Evolutionary conservation across 2,113 vertebrate genomes (phyloP).

Genomic region (Actenoides lindsayi): DNA sequence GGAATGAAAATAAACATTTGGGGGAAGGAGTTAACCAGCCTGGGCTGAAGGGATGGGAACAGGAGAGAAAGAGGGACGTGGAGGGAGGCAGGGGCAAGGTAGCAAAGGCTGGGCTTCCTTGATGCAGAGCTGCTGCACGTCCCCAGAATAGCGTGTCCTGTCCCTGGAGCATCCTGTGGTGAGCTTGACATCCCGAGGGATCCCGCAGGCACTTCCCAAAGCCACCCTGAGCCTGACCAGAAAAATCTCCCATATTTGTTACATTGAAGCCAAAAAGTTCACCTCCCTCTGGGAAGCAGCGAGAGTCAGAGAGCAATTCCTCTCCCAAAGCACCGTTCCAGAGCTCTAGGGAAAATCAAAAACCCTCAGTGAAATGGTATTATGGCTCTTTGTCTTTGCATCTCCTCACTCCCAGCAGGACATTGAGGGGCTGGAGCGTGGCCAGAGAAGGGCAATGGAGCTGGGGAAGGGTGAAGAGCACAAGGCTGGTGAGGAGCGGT

Average conservation of each 20-base stretch:
- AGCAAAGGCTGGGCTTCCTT: neutral
- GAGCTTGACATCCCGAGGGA: fast-evolving
- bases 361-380: neutral
- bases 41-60: neutral
- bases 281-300: neutral
- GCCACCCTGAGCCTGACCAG: neutral
- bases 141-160: neutral
- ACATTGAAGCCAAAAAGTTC: neutral
- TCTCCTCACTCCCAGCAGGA: neutral
- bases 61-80: neutral
- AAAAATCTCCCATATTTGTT: neutral
- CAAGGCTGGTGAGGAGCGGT: neutral
- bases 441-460: neutral
- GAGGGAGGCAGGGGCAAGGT: neutral
- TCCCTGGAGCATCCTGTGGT: fast-evolving
- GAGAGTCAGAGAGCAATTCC: neutral
- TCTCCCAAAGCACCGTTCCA: neutral
- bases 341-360: neutral
- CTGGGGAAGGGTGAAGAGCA: neutral
- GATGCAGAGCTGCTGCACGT: neutral
- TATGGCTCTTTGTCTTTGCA: neutral
- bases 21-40: neutral
- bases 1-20: conserved; percentile 14
- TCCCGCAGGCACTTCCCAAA: neutral
- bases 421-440: neutral